A percentile compares a stretch with the other conserved stretches of the same genome.
Evolutionary conservation across 2,888 invertebrate genomes (phyloP).

Genomic region (Apocheima hispidaria): DNA sequence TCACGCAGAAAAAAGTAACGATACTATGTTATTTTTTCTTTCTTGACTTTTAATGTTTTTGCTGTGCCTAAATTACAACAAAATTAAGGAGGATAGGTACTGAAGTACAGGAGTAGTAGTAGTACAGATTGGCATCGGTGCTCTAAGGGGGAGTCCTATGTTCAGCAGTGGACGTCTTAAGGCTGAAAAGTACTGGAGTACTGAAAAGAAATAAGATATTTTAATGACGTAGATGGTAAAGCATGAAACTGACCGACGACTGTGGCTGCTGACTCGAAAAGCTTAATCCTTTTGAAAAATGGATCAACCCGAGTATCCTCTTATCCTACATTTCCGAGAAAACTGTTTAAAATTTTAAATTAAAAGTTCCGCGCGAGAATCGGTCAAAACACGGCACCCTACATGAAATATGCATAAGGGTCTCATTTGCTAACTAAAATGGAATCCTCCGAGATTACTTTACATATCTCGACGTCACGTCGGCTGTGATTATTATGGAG

Average conservation of each 20-base stretch:
- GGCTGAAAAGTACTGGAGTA: too few relatives aligned
- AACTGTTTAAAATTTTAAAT: slow-evolving; percentile 23
- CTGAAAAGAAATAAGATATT: too few relatives aligned
- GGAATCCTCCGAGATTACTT: slow-evolving; percentile 62
- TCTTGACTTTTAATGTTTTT: too few relatives aligned
- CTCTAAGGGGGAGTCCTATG: too few relatives aligned
- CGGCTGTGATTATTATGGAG: slow-evolving; percentile 49
- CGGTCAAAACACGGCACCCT: slow-evolving; percentile 51
- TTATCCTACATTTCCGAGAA: slow-evolving; percentile 17
- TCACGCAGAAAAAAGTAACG: too few relatives aligned
- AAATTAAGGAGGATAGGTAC: too few relatives aligned
- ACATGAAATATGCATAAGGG: slow-evolving; percentile 66
- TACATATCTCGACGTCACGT: slow-evolving; percentile 47
- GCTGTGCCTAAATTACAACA: too few relatives aligned
- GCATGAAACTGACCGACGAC: neutral
- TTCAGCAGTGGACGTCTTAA: too few relatives aligned
- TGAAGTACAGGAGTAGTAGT: too few relatives aligned
- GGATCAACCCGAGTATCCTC: slow-evolving; percentile 9
- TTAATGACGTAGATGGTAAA: too few relatives aligned
- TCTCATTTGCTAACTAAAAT: slow-evolving; percentile 61
- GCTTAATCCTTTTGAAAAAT: slow-evolving; percentile 4
- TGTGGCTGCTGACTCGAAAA: neutral
- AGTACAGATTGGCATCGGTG: too few relatives aligned
- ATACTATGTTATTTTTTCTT: too few relatives aligned
- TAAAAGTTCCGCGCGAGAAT: slow-evolving; percentile 23